These are phyloP conservation scores for Drosophila rufa DNA, from an alignment of 1,140 invertebrate genomes.

Conservation along the genomic window DNA sequence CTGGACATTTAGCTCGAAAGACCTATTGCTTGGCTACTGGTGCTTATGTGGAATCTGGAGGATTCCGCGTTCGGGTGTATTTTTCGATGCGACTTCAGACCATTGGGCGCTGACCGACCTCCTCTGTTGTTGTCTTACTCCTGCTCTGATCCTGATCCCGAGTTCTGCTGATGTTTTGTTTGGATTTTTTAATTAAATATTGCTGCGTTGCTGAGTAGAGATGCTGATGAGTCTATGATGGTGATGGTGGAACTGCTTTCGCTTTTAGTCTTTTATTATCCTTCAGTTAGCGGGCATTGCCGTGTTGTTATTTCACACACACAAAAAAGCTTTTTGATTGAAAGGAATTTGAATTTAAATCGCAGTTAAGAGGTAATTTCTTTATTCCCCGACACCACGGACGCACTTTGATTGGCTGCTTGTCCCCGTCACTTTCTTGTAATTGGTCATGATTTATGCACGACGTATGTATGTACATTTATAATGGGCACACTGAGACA, in stretches of 20 bases:
- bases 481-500: neutral
- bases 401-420: conserved; percentile 12
- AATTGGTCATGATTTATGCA: conserved; percentile 32
- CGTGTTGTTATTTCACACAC: conserved; percentile 35
- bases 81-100: neutral
- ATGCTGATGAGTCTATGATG: conserved; percentile 15
- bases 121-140: neutral
- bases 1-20: conserved; percentile 70
- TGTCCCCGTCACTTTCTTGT: conserved; percentile 19
- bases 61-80: conserved; percentile 19
- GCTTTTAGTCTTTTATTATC: conserved; percentile 30
- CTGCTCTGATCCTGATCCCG: conserved; percentile 3
- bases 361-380: conserved; percentile 8
- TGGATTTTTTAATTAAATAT: neutral
- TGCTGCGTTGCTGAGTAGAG: conserved; percentile 1
- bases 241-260: conserved; percentile 17
- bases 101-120: neutral
- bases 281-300: conserved; percentile 21
- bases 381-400: conserved; percentile 6
- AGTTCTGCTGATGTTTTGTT: neutral
- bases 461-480: conserved; percentile 3
- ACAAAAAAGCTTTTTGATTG: neutral
- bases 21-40: conserved; percentile 44
- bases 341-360: conserved; percentile 22
- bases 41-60: conserved; percentile 11